These are phyloP conservation scores for Pontoporia blainvillei DNA, from an alignment of 2,113 vertebrate species.

Conservation along the genomic window DNA sequence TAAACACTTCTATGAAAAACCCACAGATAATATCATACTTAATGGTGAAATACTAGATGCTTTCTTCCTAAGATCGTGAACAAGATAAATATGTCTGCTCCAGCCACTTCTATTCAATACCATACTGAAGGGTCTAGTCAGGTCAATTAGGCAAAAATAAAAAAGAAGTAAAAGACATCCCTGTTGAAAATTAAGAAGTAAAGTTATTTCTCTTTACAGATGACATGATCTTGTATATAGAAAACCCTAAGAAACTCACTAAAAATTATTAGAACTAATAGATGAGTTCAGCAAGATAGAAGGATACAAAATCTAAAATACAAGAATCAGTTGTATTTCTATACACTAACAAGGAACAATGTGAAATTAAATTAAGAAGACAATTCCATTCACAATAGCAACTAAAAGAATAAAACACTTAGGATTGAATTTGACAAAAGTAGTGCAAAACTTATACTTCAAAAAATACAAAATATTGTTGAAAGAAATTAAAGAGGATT, in stretches of 20 bases:
- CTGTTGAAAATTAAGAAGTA: neutral
- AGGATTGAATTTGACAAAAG: neutral
- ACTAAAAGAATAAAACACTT: neutral
- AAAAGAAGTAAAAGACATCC: neutral
- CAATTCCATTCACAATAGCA: neutral
- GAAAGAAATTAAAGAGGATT: neutral
- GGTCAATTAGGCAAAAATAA: neutral
- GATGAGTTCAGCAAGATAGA: neutral
- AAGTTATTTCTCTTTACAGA: neutral
- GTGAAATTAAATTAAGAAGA: neutral
- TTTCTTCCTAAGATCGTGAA: neutral
- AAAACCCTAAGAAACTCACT: neutral
- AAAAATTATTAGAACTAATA: neutral
- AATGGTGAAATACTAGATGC: neutral
- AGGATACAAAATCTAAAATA: neutral
- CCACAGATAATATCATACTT: neutral
- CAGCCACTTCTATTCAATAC: neutral
- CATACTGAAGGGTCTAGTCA: neutral
- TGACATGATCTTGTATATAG: neutral
- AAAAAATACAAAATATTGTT: neutral
- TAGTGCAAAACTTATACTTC: neutral
- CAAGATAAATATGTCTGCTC: neutral
- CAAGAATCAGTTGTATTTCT: neutral
- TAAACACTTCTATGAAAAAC: neutral
- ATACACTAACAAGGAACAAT: neutral